phyloP scores from a whole-genome alignment of 2,113 vertebrate species.

The Camelus dromedarius region DNA sequence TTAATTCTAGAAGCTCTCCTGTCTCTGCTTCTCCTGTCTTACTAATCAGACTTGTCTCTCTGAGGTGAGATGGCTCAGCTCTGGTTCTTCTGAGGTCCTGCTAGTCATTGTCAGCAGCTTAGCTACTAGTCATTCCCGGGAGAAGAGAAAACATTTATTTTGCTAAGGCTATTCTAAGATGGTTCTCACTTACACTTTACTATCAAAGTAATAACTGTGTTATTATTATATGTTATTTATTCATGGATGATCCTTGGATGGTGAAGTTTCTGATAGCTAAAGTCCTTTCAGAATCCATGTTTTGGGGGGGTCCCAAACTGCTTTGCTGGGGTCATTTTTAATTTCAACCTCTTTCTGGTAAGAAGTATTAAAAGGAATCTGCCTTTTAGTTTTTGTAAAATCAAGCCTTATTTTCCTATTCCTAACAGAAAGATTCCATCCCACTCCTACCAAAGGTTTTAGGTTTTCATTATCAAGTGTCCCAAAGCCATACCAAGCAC shows the following conservation, averaged over 20 bases:
- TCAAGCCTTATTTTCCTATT: not conserved
- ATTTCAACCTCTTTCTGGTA: slow-evolving; percentile 19
- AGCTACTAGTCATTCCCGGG: not conserved
- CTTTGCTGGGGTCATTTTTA: not conserved
- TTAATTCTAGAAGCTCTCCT: not conserved
- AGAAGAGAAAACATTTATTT: not conserved
- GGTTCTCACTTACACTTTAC: not conserved
- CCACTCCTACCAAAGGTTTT: not conserved
- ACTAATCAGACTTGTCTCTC: not conserved
- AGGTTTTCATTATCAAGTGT: slow-evolving; percentile 3
- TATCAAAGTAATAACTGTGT: not conserved
- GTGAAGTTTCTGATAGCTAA: not conserved
- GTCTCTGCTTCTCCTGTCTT: not conserved
- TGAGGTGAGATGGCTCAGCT: not conserved
- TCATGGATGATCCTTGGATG: not conserved
- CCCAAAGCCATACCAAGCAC: not conserved
- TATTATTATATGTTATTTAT: not conserved
- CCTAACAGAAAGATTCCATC: not conserved
- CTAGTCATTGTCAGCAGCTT: not conserved
- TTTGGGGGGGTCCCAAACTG: not conserved
- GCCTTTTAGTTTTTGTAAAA: not conserved
- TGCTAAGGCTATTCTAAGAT: not conserved
- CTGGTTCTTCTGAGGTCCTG: not conserved
- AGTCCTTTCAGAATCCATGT: not conserved
- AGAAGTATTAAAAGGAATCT: not conserved